Base-by-base conservation (phyloP, 2,888 invertebrate genomes). In the Aleiodes leptofemur region DNA sequence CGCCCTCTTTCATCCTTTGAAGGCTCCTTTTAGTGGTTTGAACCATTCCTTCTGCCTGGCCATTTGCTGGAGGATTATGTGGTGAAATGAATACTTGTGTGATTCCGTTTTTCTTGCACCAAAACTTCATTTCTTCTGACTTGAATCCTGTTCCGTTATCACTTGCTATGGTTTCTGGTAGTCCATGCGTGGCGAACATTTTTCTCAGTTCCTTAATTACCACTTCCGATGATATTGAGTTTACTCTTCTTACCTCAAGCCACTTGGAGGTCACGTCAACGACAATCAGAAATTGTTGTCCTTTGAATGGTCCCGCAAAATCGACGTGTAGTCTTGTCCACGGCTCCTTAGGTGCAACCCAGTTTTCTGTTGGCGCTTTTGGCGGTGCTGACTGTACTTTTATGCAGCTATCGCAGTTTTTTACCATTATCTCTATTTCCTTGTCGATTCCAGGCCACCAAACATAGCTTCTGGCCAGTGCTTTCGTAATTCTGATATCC, bases 131-230 rank as follows among this genome's bases (percentile, higher is more conserved):
- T 66, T 84, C 83, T 31, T 66, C 72, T 4, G 79, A 79, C n/a
- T 56, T 75, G 73, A 86, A 85, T 13, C 76, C 76, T 14, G 82
- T 76, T 8, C 80, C 82, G 76, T 85, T 84, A 72, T 85, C 84
- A 8, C 80, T 77, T 0, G 82, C 83, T 4, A 84, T 43, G 8
- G 68, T 73, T 56, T 79, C 79, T 1, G 83, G 83, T 8, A 84
- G 53, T 9, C 85, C 83, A 74, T 79, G 77, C 5, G 75, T 69
- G 1, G 81, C 78, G 69, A 78, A 78, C 0, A 82, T 34, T 34
- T 56, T 51, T 48, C 79, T 51, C 0, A 84, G 64, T 43, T 71
- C 74, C n/a, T 59, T 68, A 9, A 82, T 81, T 4, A 81, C 79
- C n/a, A 72, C 59, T 0, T 16, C 8, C n/a, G 81, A 69, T 4